phyloP scores from a whole-genome alignment of 2,113 vertebrate genomes.

The Callipepla squamata region DNA sequence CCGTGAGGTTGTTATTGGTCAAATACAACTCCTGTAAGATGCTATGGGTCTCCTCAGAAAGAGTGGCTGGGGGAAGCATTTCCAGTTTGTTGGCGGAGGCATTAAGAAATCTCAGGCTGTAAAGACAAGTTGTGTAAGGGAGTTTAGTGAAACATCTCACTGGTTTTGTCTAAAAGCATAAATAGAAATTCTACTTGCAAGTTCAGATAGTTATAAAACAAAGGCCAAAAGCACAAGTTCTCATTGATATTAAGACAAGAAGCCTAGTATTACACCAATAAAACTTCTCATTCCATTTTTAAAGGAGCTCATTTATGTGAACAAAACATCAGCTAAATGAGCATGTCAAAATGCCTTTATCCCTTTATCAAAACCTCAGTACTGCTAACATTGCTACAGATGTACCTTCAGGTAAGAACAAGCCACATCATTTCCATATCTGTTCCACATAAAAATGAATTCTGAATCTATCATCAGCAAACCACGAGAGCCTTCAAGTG shows the following conservation, averaged over 20 bases:
- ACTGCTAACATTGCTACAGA: not conserved
- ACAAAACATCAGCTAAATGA: not conserved
- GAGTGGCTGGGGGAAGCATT: constrained; percentile 89
- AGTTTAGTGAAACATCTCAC: not conserved
- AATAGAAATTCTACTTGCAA: not conserved
- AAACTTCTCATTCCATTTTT: not conserved
- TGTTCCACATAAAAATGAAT: not conserved
- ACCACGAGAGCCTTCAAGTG: not conserved
- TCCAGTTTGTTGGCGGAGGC: constrained; percentile 97
- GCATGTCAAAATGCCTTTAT: accelerated
- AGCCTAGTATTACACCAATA: not conserved
- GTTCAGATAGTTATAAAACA: not conserved
- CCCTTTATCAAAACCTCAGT: not conserved
- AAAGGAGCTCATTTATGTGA: not conserved
- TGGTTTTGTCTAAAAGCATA: not conserved
- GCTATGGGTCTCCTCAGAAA: constrained; percentile 93
- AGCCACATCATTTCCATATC: not conserved
- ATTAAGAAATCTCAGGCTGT: constrained; percentile 92
- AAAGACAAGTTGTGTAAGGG: constrained; percentile 33
- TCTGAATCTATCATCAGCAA: not conserved
- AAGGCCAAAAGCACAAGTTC: not conserved
- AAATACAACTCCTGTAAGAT: constrained; percentile 94
- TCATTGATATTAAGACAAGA: not conserved
- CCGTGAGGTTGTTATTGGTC: constrained; percentile 95
- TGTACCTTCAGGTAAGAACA: not conserved